These are phyloP conservation scores for Piprites chloris DNA, from an alignment of 2,113 vertebrate species.

Conservation along the genomic window DNA sequence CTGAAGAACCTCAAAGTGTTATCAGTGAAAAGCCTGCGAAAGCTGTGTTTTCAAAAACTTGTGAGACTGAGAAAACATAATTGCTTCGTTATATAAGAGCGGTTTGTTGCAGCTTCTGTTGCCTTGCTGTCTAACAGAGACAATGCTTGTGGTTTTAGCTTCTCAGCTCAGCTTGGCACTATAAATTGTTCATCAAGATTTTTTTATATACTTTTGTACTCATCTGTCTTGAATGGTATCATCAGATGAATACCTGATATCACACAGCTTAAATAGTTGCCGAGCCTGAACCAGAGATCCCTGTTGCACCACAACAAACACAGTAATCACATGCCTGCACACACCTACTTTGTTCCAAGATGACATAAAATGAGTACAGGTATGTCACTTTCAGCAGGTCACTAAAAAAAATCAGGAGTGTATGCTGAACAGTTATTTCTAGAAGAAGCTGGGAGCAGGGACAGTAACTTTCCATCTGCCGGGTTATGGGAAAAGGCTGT, in stretches of 20 bases:
- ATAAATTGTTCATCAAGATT: background rate
- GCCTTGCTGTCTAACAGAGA: background rate
- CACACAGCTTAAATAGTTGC: background rate
- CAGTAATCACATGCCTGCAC: background rate
- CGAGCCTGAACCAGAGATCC: background rate
- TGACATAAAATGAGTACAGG: background rate
- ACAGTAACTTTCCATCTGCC: background rate
- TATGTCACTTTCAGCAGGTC: background rate
- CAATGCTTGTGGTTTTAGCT: background rate
- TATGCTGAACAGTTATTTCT: background rate
- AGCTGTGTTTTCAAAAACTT: conserved; percentile 22
- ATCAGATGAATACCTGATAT: background rate
- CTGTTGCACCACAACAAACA: background rate
- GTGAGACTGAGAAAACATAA: conserved; percentile 31
- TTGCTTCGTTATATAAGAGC: background rate
- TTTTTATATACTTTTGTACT: background rate
- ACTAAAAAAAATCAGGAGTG: background rate
- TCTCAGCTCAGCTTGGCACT: background rate
- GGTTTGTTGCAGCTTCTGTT: conserved; percentile 1
- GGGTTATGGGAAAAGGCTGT: no score
- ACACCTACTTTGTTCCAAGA: background rate
- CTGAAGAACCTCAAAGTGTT: background rate
- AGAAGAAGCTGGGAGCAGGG: background rate
- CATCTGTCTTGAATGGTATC: background rate
- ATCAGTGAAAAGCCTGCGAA: conserved; percentile 3